Evolutionary conservation across 1,140 invertebrate species (phyloP).

Genomic region (Fopius arisanus): DNA sequence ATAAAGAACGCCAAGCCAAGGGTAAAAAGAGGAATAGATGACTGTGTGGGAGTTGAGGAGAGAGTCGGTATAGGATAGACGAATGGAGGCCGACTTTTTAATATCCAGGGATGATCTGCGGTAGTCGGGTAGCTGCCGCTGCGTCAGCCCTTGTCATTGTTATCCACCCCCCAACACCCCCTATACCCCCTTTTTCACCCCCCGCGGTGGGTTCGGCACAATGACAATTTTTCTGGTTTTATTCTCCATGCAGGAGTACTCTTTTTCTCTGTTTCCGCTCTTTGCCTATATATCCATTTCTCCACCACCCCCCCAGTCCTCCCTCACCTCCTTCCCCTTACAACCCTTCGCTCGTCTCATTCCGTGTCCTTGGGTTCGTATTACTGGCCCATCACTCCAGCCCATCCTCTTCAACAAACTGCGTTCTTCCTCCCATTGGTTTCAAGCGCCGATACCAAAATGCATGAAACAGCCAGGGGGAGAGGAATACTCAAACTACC

Average conservation of each 20-base stretch:
- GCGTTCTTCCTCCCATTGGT: conserved; percentile 6
- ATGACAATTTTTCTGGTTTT: conserved; percentile 43
- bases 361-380: neutral
- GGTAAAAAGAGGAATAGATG: conserved; percentile 12
- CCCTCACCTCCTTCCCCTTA: neutral
- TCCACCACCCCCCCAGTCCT: conserved; percentile 28
- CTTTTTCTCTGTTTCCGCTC: conserved; percentile 28
- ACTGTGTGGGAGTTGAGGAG: neutral
- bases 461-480: neutral
- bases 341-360: neutral
- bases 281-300: conserved; percentile 17
- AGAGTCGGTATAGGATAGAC: conserved; percentile 38
- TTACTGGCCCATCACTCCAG: neutral
- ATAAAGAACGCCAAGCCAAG: neutral
- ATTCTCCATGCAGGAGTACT: conserved; percentile 37
- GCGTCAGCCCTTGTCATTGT: conserved; percentile 44
- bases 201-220: conserved; percentile 33
- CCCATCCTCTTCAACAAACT: conserved; percentile 5
- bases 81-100: conserved; percentile 43
- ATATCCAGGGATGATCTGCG: conserved; percentile 45
- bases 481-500: neutral
- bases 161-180: conserved; percentile 22
- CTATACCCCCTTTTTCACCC: conserved; percentile 15
- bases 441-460: neutral
- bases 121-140: conserved; percentile 36